Base-by-base conservation (phyloP, 1,140 invertebrate genomes). In the Caligus rogercresseyi region DNA sequence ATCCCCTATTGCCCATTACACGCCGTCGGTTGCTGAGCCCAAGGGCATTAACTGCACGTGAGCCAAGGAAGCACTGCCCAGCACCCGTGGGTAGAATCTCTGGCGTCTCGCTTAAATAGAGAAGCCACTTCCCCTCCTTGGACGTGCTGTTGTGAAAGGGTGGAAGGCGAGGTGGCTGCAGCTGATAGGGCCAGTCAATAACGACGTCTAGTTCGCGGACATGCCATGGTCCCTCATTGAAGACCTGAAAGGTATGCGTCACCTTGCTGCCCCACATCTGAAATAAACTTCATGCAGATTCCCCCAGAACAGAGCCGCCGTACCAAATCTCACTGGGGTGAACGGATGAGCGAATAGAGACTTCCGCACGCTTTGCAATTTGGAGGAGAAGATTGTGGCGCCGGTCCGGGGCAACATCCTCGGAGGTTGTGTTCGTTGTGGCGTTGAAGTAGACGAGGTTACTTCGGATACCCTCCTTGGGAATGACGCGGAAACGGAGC, bases 161-260 rank as follows among this genome's bases (percentile, higher is more conserved):
- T 43, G 57, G 26, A 25, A 60, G 2, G 7, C 7, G 31, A 43
- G 31, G 31, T 43, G 57, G 26, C 21, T 24, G 2, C 1, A 62
- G 81, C 74, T 93, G 87, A 69, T 84, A 83, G 0, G 92, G 92
- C 91, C 91, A 94, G 1, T 81, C 78, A 64, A 97, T 85, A 23
- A 78, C 75, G 15, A 96, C 81, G 68, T 83, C 79, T 0, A 92
- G 76, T 24, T 79, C 78, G 3, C 81, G 79, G 1, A 91, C 83
- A 69, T 81, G 80, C 80, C 87, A 93, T 0, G 89, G 86, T 1
- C 92, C 92, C 66, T 82, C 79, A 68, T 95, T 95, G 68, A 80
- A 84, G 18, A 70, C 67, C 75, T 91, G 81, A 71, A 89, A 96
- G 19, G 81, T 85, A 69, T 97, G 91, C 2, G 80, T 78, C 0